phyloP scores from a whole-genome alignment of 2,113 vertebrate species.

The Trichechus manatus region DNA sequence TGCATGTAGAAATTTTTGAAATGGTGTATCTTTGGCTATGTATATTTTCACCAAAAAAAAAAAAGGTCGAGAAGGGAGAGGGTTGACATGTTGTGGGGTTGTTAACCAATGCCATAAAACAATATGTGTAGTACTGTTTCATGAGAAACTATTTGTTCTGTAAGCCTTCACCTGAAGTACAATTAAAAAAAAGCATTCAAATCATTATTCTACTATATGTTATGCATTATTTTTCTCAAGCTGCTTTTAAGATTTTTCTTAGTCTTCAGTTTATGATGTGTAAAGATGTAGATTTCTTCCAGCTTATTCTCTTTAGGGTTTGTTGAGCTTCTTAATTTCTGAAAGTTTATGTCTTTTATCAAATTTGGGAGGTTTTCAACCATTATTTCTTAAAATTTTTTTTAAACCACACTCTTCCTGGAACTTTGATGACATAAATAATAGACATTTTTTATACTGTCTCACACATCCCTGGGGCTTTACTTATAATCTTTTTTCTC shows the following conservation, averaged over 20 bases:
- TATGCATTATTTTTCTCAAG: neutral
- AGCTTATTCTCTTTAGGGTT: neutral
- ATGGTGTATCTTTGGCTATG: no score
- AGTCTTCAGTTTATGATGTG: neutral
- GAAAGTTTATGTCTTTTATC: neutral
- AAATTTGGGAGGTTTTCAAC: neutral
- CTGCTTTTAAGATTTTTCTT: neutral
- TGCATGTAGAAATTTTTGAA: no score
- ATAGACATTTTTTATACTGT: neutral
- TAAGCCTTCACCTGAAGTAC: no score
- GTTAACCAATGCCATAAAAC: no score
- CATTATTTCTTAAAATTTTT: constrained; percentile 32
- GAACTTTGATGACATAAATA: neutral
- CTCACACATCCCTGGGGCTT: neutral
- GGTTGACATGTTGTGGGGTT: no score
- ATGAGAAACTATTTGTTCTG: no score
- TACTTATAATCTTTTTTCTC: neutral
- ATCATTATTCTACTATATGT: neutral
- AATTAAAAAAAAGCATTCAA: neutral
- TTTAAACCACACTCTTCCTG: neutral
- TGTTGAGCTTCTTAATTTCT: constrained; percentile 6
- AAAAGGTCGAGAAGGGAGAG: no score
- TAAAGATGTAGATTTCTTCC: neutral
- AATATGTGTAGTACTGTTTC: no score
- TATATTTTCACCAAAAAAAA: no score